These are phyloP conservation scores for Vicugna pacos DNA, from an alignment of 2,113 vertebrate species.

Conservation along the genomic window DNA sequence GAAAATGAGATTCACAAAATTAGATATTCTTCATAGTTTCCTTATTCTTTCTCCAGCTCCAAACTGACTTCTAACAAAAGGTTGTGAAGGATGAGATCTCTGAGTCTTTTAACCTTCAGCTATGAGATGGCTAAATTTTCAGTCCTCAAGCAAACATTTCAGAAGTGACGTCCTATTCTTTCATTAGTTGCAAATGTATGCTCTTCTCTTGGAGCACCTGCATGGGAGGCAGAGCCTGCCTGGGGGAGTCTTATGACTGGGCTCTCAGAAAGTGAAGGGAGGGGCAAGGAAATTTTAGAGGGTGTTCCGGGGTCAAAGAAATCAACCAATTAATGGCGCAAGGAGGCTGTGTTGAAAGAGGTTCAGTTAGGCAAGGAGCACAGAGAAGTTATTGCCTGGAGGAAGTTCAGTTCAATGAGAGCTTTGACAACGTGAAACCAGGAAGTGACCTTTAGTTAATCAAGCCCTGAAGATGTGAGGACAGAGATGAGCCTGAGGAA, in stretches of 20 bases:
- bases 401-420: background rate
- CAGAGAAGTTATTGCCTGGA: no score
- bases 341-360: no score
- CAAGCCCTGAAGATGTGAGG: background rate
- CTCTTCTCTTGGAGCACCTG: background rate
- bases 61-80: slow-evolving; percentile 56
- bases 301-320: background rate
- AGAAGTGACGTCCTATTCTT: background rate
- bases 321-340: background rate
- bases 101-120: background rate
- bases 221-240: background rate
- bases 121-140: background rate
- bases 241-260: background rate
- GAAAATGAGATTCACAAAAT: slow-evolving; percentile 69
- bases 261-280: background rate
- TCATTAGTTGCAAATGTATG: background rate
- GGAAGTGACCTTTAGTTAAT: background rate
- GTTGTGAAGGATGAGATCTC: background rate
- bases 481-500: background rate
- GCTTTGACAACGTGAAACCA: background rate
- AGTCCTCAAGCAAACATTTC: background rate
- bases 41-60: background rate
- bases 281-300: background rate
- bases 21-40: slow-evolving; percentile 54
- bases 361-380: no score